Base-by-base conservation (phyloP, 2,888 invertebrate species). In the Mythimna vitellina region DNA sequence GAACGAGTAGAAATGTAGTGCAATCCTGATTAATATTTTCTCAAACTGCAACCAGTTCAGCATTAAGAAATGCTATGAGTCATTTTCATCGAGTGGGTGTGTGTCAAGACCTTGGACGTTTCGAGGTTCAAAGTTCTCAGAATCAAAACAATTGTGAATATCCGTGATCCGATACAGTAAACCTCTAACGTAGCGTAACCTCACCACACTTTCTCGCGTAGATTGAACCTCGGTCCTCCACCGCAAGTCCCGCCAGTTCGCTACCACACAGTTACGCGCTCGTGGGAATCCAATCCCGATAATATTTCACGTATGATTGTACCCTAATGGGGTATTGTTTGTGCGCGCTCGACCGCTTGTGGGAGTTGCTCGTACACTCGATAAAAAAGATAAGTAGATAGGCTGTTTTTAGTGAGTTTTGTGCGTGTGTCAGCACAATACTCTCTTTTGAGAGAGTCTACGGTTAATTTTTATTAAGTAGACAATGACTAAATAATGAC, bases 281-380 rank as follows among this genome's bases (percentile, higher is more conserved):
- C 87, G 89, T 90, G 91, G 84, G 91, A 90, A 90, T 74, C 81
- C 83, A 80, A 87, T 85, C 86, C 78, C 65, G 76, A 82, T 83
- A 80, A 78, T 82, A 82, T 83, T 82, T 77, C 63, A 83, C 78
- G 83, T 82, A 81, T 78, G 85, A 86, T 78, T 82, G 80, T 81
- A 60, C 56, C 22, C 58, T 83, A 71, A 84, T 81, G 69, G 64
- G 51, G 76, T 46, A 81, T 86, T 86, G 82, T 84, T 81, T 79
- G 70, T 77, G 66, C 51, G 62, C 65, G 62, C 54, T 63, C 60
- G 66, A 70, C 20, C 49, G 53, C 61, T 42, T 72, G 84, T 84
- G 84, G 76, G 84, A 85, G 64, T 35, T 5, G 20, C 35, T 12
- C 1, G 29, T 75, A 76, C 58, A 53, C 4, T 20, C 35, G 22